Evolutionary conservation across 2,888 invertebrate species (phyloP), one percentile per base, ranked within the genome.

Genomic region (Polydrusus cervinus): DNA sequence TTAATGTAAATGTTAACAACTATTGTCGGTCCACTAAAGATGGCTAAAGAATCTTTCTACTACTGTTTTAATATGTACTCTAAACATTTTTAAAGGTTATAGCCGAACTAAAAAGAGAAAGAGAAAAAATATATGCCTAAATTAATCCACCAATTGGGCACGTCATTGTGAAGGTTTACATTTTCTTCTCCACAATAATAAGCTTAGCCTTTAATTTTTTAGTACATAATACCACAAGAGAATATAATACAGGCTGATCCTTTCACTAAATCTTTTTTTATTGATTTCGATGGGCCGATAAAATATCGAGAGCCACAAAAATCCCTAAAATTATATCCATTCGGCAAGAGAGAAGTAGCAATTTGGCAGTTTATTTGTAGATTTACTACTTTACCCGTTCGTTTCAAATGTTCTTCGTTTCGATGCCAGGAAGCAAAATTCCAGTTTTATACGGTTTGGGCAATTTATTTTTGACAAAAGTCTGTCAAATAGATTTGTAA

Each of bases 221-320:
- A 43, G 43, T 43, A 43, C 18, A 1, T 43, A n/a, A 43, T 43
- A n/a, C n/a, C 43, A 43, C n/a, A 1, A 43, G 43, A 43, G 6
- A 43, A 11, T 5, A 55, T 13, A 18, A 25, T 30, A 55, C n/a
- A 55, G 25, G 30, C 14, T 53, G 10, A 45, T 45, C 16, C 47
- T n/a, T 0, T 47, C n/a, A 14, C 57, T 57, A 57, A 57, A 57
- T 57, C 57, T 57, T 57, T 57, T 10, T 57, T 57, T 38, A 57
- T 57, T 57, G 34, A 38, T 57, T 57, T 38, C 34, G 38, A 57
- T 38, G 14, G 38, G 57, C 34, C 38, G 38, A 16, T 38, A 38
- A 57, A 57, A 57, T 57, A 57, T 38, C 57, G 38, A 38, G 20
- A 57, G 38, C 57, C 57, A 16, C 57, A n/a, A 38, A 55, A 57